Conservation (phyloP, 2,888 invertebrate species). For the Microchrysa polita region DNA sequence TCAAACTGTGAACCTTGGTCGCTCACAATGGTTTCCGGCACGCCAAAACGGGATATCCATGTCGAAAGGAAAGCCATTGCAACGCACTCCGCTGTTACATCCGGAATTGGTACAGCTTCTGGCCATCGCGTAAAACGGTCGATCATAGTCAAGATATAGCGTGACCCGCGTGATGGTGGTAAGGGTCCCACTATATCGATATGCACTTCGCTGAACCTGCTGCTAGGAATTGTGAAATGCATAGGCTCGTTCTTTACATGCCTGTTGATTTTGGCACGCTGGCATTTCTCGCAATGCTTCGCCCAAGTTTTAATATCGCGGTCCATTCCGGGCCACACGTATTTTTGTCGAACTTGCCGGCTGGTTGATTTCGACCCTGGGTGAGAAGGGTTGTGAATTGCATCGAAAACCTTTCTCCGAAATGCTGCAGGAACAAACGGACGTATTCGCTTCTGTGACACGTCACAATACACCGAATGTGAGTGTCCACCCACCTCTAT, state of each 20-base stretch:
- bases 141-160: conserved; percentile 56
- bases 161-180: conserved; percentile 54
- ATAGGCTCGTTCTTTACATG: conserved; percentile 12
- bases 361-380: conserved; percentile 35
- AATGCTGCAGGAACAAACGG: not conserved
- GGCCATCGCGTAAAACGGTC: conserved; percentile 52
- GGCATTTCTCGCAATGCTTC: conserved; percentile 8
- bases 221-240: not conserved
- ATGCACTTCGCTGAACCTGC: conserved; percentile 58
- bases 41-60: conserved; percentile 62
- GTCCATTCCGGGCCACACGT: conserved; percentile 46
- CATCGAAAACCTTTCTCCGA: conserved; percentile 7
- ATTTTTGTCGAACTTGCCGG: conserved; percentile 35
- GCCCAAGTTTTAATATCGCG: conserved; percentile 32
- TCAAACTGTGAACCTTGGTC: conserved; percentile 59
- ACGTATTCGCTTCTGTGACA: too few species aligned
- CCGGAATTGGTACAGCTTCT: conserved; percentile 51
- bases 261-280: conserved; percentile 18
- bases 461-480: too few species aligned
- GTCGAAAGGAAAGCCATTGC: conserved; percentile 48
- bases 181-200: conserved; percentile 63
- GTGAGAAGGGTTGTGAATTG: conserved; percentile 40
- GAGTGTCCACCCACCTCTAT: too few species aligned
- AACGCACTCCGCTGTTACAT: conserved; percentile 52
- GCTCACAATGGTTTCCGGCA: conserved; percentile 56